These are phyloP conservation scores for Hypothenemus hampei DNA, from an alignment of 1,140 invertebrate species.

Conservation along the genomic window DNA sequence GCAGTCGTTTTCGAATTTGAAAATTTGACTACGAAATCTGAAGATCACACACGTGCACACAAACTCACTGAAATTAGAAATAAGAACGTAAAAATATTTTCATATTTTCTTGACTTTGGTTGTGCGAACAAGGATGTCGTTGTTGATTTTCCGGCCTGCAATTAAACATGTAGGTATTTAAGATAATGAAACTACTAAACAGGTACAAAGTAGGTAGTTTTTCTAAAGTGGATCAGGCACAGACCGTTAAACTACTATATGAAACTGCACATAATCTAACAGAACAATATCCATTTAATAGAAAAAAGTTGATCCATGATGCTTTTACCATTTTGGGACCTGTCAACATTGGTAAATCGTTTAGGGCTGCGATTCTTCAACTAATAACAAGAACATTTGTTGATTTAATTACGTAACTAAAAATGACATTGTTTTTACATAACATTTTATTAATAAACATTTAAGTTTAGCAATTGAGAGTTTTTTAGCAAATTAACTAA, in stretches of 20 bases:
- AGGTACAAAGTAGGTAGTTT: slow-evolving; percentile 18
- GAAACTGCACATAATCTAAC: slow-evolving; percentile 23
- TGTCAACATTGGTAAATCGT: slow-evolving; percentile 6
- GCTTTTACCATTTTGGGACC: slow-evolving; percentile 15
- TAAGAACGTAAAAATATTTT: too few species aligned
- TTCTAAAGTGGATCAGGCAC: slow-evolving; percentile 22
- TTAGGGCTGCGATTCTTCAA: slow-evolving; percentile 3
- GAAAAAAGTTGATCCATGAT: slow-evolving; percentile 20
- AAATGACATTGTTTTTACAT: too few species aligned
- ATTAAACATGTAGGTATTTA: slow-evolving; percentile 20
- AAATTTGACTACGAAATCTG: too few species aligned
- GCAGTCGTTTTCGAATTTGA: too few species aligned
- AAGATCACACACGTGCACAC: too few species aligned
- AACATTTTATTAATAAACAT: too few species aligned
- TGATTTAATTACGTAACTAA: too few species aligned
- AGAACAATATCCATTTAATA: slow-evolving; percentile 20
- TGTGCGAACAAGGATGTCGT: slow-evolving; percentile 8
- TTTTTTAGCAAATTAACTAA: too few species aligned
- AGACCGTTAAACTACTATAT: slow-evolving; percentile 22
- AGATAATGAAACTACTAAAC: slow-evolving; percentile 22
- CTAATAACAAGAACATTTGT: too few species aligned
- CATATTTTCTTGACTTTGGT: too few species aligned
- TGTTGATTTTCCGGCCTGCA: not conserved
- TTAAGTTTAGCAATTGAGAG: too few species aligned
- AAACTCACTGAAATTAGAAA: too few species aligned